Conservation (phyloP, 2,797 vertebrate species). For the Fundulus diaphanus region DNA sequence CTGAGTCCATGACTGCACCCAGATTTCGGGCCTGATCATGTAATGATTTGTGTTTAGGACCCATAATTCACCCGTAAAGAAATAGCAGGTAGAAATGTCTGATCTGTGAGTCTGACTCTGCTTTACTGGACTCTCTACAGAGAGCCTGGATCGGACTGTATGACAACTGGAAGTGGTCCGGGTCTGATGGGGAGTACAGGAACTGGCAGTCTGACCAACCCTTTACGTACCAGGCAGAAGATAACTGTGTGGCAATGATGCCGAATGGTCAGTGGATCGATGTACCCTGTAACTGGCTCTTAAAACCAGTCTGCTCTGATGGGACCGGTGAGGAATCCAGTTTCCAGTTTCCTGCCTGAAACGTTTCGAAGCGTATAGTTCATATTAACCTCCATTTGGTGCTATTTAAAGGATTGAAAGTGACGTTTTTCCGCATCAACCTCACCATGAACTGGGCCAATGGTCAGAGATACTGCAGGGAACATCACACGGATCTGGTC, state of each 20-base stretch:
- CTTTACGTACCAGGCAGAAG: fast-evolving
- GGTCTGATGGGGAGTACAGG: not conserved
- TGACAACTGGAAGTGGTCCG: fast-evolving
- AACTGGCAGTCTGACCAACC: not conserved
- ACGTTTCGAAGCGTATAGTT: no score
- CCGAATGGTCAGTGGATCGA: not conserved
- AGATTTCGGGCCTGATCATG: no score
- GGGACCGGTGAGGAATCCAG: not conserved
- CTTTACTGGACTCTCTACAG: not conserved
- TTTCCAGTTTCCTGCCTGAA: no score
- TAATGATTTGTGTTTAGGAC: no score
- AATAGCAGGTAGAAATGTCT: no score
- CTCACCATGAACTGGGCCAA: not conserved
- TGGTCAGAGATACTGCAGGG: not conserved
- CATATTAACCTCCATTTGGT: not conserved
- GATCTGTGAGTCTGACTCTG: no score
- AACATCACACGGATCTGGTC: slow-evolving; percentile 15
- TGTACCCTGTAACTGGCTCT: not conserved
- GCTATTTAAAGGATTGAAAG: not conserved
- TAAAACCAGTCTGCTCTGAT: not conserved
- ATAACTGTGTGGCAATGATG: not conserved
- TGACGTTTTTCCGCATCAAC: not conserved
- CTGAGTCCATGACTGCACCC: no score
- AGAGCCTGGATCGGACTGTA: not conserved
- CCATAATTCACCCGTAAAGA: no score